Conservation (phyloP, 1,140 invertebrate genomes). For the Patella vulgata region DNA sequence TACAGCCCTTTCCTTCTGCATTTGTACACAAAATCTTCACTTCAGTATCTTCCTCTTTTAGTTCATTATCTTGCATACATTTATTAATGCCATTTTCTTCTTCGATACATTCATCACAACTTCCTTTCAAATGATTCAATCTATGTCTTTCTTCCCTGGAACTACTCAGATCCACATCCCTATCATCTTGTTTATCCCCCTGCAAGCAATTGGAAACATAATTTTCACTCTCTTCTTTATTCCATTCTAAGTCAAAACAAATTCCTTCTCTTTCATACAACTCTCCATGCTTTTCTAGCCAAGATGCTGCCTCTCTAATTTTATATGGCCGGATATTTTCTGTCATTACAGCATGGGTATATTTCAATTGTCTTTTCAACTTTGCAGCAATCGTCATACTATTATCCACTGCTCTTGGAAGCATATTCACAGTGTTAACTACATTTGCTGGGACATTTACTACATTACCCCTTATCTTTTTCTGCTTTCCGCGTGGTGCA, state of each 20-base stretch:
- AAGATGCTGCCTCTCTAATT: no score
- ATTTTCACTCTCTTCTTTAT: no score
- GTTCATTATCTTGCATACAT: no score
- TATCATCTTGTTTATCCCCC: no score
- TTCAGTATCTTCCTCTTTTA: neutral
- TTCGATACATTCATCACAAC: no score
- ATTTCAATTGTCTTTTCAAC: constrained; percentile 27
- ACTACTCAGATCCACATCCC: no score
- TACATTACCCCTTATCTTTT: constrained; percentile 26
- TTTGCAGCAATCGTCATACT: constrained; percentile 22
- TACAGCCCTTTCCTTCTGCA: neutral
- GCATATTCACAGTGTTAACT: constrained; percentile 31
- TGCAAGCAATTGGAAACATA: no score
- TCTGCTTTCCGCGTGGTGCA: constrained; percentile 23
- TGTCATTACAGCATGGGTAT: constrained; percentile 21
- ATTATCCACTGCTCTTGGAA: constrained; percentile 23
- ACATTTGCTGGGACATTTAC: constrained; percentile 38
- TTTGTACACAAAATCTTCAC: constrained; percentile 14
- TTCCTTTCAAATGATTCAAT: no score
- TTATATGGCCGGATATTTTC: constrained; percentile 26
- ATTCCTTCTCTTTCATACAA: constrained; percentile 25
- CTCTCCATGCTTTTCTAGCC: constrained; percentile 17
- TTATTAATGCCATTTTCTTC: constrained; percentile 1
- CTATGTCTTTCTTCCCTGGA: no score
- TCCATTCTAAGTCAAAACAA: no score